Conservation (phyloP, 2,888 invertebrate species). For the Linnaemya vulpina region DNA sequence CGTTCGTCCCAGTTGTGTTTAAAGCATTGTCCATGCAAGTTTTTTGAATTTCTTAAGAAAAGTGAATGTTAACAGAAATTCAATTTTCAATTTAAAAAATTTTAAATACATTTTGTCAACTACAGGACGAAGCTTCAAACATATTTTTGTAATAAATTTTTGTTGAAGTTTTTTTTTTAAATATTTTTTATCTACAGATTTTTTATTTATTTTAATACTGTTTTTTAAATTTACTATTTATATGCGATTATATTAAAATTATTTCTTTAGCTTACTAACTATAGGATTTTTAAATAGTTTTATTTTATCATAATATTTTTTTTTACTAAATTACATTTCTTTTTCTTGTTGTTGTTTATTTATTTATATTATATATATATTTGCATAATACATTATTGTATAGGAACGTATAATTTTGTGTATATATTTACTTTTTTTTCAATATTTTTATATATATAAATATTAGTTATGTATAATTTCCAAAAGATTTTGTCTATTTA, state of each 20-base stretch:
- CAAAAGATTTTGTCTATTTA: conserved; percentile 70
- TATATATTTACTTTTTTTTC: conserved; percentile 57
- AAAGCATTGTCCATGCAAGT: too few species aligned
- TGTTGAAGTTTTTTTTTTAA: conserved; percentile 16
- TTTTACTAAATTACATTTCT: conserved; percentile 68
- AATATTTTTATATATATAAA: conserved; percentile 49
- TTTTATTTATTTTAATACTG: conserved; percentile 74
- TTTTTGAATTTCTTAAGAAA: too few species aligned
- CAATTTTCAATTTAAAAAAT: too few species aligned
- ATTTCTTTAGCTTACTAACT: conserved; percentile 56
- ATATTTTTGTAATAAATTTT: conserved; percentile 59
- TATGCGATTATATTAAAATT: conserved; percentile 54
- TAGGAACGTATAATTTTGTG: conserved; percentile 80
- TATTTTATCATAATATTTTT: conserved; percentile 40
- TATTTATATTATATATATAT: conserved; percentile 68
- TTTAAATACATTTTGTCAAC: too few species aligned
- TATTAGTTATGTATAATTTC: conserved; percentile 66
- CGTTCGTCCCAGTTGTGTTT: too few species aligned
- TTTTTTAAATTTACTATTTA: conserved; percentile 65
- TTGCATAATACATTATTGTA: conserved; percentile 74
- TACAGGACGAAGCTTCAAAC: background rate
- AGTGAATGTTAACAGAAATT: too few species aligned
- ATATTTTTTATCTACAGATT: conserved; percentile 76
- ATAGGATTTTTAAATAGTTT: conserved; percentile 64
- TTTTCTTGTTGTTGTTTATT: conserved; percentile 45